Conservation (phyloP, 2,888 invertebrate species). For the Melinaea marsaeus region DNA sequence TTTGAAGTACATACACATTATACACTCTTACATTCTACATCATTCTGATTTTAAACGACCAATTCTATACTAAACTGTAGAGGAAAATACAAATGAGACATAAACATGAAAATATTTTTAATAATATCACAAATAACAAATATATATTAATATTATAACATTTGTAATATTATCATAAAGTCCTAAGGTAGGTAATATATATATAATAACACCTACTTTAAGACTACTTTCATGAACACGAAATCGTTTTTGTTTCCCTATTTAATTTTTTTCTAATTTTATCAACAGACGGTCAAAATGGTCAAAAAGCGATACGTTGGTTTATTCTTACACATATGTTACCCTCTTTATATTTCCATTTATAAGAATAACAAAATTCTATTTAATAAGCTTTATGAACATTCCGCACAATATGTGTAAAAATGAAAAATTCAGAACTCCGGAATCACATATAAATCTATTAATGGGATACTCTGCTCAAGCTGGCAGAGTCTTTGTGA, state of each 20-base stretch:
- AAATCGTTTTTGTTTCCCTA: too few relatives aligned
- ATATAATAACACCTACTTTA: too few relatives aligned
- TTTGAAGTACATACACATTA: not conserved
- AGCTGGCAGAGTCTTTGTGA: conserved; percentile 15
- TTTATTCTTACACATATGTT: too few relatives aligned
- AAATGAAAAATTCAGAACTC: conserved; percentile 7
- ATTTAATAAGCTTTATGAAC: not conserved
- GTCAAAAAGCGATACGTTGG: too few relatives aligned
- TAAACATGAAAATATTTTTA: not conserved
- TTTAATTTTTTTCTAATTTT: too few relatives aligned
- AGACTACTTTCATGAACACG: too few relatives aligned
- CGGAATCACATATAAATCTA: conserved; percentile 16
- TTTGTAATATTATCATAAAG: too few relatives aligned
- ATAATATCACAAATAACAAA: not conserved
- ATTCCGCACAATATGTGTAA: conserved; percentile 8
- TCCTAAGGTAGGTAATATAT: too few relatives aligned
- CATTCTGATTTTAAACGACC: conserved; percentile 28
- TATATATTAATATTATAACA: too few relatives aligned
- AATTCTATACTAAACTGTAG: conserved; percentile 17
- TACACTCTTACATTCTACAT: conserved; percentile 13
- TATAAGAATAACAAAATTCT: too few relatives aligned
- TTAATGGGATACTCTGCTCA: conserved; percentile 22
- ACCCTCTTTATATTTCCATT: too few relatives aligned
- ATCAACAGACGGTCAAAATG: too few relatives aligned
- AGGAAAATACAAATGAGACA: not conserved